A percentile compares a stretch with the other conserved stretches of the same genome.
These are phyloP conservation scores for Anoplopoma fimbria DNA, from an alignment of 2,113 vertebrate species.

Conservation along the genomic window DNA sequence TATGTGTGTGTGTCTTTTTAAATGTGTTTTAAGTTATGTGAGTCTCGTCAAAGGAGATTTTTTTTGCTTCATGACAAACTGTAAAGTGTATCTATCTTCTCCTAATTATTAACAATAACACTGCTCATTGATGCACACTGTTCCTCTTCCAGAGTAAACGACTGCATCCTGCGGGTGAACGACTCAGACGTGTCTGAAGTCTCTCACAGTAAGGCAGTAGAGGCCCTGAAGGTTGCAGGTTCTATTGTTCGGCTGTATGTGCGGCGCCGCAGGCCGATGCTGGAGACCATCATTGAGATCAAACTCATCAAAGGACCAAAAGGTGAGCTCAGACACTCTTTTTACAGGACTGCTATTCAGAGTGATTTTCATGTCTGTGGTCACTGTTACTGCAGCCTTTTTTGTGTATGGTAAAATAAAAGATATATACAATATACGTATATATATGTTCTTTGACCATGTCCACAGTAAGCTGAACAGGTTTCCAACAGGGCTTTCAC, in stretches of 20 bases:
- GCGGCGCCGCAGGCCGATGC: slow-evolving; percentile 92
- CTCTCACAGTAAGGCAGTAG: slow-evolving; percentile 95
- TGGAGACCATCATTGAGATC: slow-evolving; percentile 96
- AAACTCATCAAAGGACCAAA: slow-evolving; percentile 97
- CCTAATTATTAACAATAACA: background rate
- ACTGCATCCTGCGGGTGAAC: slow-evolving; percentile 96
- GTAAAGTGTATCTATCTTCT: background rate
- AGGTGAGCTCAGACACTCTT: slow-evolving; percentile 80
- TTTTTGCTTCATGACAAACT: too few relatives aligned
- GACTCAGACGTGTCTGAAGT: slow-evolving; percentile 94
- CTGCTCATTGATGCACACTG: background rate
- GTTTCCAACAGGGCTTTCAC: background rate
- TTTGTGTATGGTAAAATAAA: background rate
- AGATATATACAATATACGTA: too few relatives aligned
- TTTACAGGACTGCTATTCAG: background rate
- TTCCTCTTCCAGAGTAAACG: slow-evolving; percentile 89
- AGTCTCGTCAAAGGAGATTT: background rate
- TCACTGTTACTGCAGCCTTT: background rate
- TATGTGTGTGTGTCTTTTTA: background rate
- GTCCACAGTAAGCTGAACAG: background rate
- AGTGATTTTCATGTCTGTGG: background rate
- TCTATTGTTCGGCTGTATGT: slow-evolving; percentile 95
- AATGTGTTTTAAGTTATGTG: background rate
- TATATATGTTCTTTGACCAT: background rate
- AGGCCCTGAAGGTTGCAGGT: slow-evolving; percentile 95